These are phyloP conservation scores for Hanleya hanleyi DNA, from an alignment of 2,888 invertebrate species.

Conservation along the genomic window DNA sequence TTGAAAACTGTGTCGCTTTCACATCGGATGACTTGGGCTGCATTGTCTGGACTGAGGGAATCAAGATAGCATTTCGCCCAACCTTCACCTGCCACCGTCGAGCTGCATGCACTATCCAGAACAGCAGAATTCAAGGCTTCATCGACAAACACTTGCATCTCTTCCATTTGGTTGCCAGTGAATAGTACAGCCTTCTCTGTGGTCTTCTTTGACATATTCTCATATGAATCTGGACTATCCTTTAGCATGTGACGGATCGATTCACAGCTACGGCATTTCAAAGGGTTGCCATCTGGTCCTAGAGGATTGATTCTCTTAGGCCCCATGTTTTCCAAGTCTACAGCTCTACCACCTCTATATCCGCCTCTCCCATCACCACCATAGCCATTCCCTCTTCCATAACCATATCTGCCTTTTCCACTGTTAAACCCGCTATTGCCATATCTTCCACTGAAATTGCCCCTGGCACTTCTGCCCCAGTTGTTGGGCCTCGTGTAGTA, in stretches of 20 bases:
- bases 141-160: conserved; percentile 2
- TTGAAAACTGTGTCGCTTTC: neutral
- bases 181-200: conserved; percentile 1
- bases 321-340: no score
- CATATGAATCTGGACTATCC: conserved; percentile 10
- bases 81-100: conserved; percentile 30
- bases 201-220: neutral
- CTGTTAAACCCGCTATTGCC: no score
- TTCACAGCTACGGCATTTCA: neutral
- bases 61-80: conserved; percentile 30
- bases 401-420: no score
- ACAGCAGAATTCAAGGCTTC: conserved; percentile 35
- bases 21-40: neutral
- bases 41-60: conserved; percentile 4
- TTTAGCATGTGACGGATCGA: conserved; percentile 6
- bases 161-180: neutral
- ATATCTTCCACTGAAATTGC: no score
- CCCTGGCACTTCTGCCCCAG: no score
- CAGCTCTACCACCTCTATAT: no score
- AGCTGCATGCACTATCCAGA: conserved; percentile 34
- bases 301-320: conserved; percentile 23
- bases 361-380: no score
- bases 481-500: neutral
- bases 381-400: no score
- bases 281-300: conserved; percentile 28